Evolutionary conservation across 2,113 vertebrate species (phyloP).

Genomic region (Sturnira hondurensis): DNA sequence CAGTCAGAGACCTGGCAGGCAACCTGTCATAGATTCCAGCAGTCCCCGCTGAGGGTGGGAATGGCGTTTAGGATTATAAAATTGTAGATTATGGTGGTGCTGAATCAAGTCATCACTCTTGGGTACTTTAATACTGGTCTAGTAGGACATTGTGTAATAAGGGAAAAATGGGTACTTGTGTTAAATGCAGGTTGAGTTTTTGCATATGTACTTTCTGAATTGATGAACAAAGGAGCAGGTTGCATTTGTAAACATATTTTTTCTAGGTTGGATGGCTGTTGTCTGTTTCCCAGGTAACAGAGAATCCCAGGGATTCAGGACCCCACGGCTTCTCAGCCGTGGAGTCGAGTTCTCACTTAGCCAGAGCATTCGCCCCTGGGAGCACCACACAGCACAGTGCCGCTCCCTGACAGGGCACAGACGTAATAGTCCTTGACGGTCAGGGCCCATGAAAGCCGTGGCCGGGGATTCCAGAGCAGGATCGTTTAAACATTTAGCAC

Average conservation of each 20-base stretch:
- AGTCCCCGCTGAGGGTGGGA: not conserved
- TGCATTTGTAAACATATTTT: not conserved
- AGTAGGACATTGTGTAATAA: not conserved
- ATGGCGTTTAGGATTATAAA: not conserved
- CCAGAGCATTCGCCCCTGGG: not conserved
- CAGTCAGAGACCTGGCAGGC: not conserved
- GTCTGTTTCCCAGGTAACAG: not conserved
- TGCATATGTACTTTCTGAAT: not conserved
- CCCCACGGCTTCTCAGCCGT: too few relatives aligned
- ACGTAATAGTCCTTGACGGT: not conserved
- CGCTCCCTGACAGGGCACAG: not conserved
- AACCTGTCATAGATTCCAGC: not conserved
- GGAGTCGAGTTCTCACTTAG: not conserved
- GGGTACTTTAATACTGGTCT: not conserved
- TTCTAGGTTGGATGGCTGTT: not conserved
- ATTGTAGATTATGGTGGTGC: not conserved
- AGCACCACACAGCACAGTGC: rapidly evolving
- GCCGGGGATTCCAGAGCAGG: not conserved
- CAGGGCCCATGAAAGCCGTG: not conserved
- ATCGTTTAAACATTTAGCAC: not conserved
- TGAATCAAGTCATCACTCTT: not conserved
- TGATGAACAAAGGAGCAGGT: not conserved
- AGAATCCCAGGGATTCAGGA: not conserved
- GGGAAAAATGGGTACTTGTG: not conserved
- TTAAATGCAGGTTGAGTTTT: not conserved